Conservation (phyloP, 1,140 invertebrate species). For the Rhizoglyphus robini region DNA sequence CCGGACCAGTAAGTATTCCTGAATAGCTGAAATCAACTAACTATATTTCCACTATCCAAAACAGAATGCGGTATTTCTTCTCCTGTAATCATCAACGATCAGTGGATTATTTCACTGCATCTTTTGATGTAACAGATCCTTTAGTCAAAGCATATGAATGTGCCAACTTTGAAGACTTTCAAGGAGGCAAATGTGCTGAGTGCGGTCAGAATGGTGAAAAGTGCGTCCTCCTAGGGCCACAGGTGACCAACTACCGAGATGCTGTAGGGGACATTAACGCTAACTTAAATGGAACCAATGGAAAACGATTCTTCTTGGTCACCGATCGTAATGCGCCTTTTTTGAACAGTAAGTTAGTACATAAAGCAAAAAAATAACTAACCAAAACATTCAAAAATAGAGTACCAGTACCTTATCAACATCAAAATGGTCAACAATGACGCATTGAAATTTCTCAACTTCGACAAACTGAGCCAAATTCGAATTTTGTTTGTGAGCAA, state of each 20-base stretch:
- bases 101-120: constrained; percentile 69
- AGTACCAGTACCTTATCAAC: no score
- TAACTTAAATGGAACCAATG: no score
- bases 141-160: constrained; percentile 26
- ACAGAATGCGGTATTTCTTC: constrained; percentile 58
- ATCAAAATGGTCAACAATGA: no score
- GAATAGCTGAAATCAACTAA: no score
- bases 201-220: constrained; percentile 25
- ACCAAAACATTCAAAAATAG: no score
- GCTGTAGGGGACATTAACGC: not conserved
- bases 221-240: constrained; percentile 25
- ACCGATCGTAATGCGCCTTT: constrained; percentile 14
- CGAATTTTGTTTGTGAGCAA: no score
- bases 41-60: not conserved
- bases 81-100: constrained; percentile 73
- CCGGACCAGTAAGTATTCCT: not conserved
- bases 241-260: constrained; percentile 20
- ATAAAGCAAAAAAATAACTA: no score
- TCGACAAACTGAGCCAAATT: no score
- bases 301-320: constrained; percentile 17
- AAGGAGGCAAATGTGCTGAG: constrained; percentile 26
- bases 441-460: no score
- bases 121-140: constrained; percentile 42
- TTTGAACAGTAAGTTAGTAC: constrained; percentile 16
- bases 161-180: constrained; percentile 24